Conservation (phyloP, 2,113 vertebrate genomes). For the Chaenocephalus aceratus region DNA sequence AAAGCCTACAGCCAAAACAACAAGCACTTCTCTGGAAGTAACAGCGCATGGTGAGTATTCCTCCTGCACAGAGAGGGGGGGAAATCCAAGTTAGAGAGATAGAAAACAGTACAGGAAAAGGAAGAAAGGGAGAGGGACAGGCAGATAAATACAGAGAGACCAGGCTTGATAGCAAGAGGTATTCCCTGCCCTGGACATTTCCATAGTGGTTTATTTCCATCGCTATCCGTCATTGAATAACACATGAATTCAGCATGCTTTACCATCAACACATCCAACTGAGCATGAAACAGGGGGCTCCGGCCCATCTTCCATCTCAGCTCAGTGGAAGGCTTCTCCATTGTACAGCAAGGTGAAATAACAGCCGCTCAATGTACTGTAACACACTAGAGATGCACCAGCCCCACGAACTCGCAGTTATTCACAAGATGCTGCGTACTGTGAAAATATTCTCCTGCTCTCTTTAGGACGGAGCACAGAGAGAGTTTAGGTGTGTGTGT, state of each 20-base stretch:
- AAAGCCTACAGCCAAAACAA: slow-evolving; percentile 64
- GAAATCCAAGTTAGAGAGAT: slow-evolving; percentile 12
- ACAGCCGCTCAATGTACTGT: slow-evolving; percentile 63
- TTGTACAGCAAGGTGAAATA: slow-evolving; percentile 67
- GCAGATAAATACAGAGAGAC: slow-evolving; percentile 25
- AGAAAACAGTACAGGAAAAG: background rate
- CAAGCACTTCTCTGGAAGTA: slow-evolving; percentile 41
- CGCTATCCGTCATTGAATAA: slow-evolving; percentile 60
- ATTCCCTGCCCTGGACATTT: slow-evolving; percentile 52
- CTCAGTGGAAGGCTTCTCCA: slow-evolving; percentile 50
- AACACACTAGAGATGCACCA: slow-evolving; percentile 55
- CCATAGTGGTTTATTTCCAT: slow-evolving; percentile 52
- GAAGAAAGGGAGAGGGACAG: background rate
- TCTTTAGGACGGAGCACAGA: slow-evolving; percentile 39
- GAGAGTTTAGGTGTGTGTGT: background rate
- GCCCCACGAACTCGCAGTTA: slow-evolving; percentile 35
- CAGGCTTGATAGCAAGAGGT: slow-evolving; percentile 26
- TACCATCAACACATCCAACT: slow-evolving; percentile 74
- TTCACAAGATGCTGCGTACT: slow-evolving; percentile 64
- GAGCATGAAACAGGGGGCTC: slow-evolving; percentile 74
- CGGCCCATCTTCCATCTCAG: slow-evolving; percentile 54
- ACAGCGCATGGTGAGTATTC: slow-evolving; percentile 27
- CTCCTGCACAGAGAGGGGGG: background rate
- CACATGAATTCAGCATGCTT: slow-evolving; percentile 68
- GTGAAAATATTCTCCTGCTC: slow-evolving; percentile 71